A percentile compares a stretch with the other conserved stretches of the same genome.
Conservation (phyloP, 2,113 vertebrate species). For the Oxyura jamaicensis region DNA sequence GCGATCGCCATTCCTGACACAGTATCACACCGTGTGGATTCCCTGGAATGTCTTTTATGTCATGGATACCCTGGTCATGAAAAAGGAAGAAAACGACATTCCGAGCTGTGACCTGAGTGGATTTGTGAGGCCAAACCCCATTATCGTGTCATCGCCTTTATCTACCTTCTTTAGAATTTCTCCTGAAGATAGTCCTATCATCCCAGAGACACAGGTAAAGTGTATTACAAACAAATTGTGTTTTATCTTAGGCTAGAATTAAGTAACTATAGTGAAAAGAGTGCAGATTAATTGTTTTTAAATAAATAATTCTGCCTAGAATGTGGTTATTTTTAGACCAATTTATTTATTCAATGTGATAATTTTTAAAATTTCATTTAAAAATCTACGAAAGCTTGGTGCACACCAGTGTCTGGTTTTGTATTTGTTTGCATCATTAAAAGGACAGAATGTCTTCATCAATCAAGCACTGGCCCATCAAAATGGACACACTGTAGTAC, state of each 20-base stretch:
- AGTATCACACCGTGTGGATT: slow-evolving; percentile 94
- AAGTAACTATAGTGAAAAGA: not conserved
- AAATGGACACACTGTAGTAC: not conserved
- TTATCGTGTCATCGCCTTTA: slow-evolving; percentile 91
- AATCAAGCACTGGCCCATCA: not conserved
- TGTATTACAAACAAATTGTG: not conserved
- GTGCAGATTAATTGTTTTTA: not conserved
- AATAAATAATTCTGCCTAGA: not conserved
- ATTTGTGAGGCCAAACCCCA: slow-evolving; percentile 88
- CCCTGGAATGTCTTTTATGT: slow-evolving; percentile 97
- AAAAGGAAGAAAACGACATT: slow-evolving; percentile 93
- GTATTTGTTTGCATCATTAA: not conserved
- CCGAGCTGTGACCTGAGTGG: slow-evolving; percentile 94
- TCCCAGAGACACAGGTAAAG: slow-evolving; percentile 96
- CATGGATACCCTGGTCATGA: slow-evolving; percentile 98
- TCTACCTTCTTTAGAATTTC: slow-evolving; percentile 94
- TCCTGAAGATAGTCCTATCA: slow-evolving; percentile 92
- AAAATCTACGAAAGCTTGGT: not conserved
- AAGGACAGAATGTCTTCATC: not conserved
- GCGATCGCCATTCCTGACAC: slow-evolving; percentile 89
- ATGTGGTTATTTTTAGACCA: not conserved
- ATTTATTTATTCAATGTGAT: not conserved
- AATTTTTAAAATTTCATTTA: not conserved
- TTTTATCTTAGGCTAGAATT: not conserved
- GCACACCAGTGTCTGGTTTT: not conserved